A percentile compares a stretch with the other conserved stretches of the same genome.
These are phyloP conservation scores for Tortricodes alternella DNA, from an alignment of 2,888 invertebrate genomes.

Conservation along the genomic window DNA sequence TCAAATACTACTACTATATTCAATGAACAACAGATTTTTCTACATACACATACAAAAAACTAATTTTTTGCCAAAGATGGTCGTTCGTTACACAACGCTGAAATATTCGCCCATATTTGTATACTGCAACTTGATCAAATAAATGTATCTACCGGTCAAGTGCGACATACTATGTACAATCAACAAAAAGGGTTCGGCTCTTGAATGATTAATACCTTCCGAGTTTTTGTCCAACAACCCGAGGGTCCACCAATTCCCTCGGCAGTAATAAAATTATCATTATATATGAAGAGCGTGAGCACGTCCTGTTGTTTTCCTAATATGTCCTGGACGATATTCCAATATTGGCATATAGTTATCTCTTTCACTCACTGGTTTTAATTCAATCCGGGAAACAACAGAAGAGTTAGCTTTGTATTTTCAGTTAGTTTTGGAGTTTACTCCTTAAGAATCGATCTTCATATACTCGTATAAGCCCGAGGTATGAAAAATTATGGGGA, in stretches of 20 bases:
- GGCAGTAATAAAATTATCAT: slow-evolving; percentile 17
- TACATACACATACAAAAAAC: too few species aligned
- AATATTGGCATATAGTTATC: background rate
- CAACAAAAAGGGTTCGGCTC: slow-evolving; percentile 5
- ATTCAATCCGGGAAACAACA: too few species aligned
- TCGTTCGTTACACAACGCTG: too few species aligned
- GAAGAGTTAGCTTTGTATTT: too few species aligned
- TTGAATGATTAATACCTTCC: slow-evolving; percentile 20
- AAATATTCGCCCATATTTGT: background rate
- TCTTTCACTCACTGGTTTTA: too few species aligned
- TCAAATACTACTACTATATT: too few species aligned
- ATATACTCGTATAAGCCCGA: too few species aligned
- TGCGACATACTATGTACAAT: background rate
- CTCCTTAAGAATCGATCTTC: too few species aligned
- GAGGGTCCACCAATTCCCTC: slow-evolving; percentile 1
- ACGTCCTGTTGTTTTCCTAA: background rate
- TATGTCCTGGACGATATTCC: background rate
- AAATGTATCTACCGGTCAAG: background rate
- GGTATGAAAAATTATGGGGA: too few species aligned
- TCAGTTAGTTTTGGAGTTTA: too few species aligned
- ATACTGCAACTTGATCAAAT: background rate
- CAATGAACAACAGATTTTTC: too few species aligned
- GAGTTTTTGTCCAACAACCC: slow-evolving; percentile 14
- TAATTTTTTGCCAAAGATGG: too few species aligned
- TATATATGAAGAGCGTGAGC: background rate